These are phyloP conservation scores for Junonia oenone DNA, from an alignment of 2,888 invertebrate species.

Conservation along the genomic window DNA sequence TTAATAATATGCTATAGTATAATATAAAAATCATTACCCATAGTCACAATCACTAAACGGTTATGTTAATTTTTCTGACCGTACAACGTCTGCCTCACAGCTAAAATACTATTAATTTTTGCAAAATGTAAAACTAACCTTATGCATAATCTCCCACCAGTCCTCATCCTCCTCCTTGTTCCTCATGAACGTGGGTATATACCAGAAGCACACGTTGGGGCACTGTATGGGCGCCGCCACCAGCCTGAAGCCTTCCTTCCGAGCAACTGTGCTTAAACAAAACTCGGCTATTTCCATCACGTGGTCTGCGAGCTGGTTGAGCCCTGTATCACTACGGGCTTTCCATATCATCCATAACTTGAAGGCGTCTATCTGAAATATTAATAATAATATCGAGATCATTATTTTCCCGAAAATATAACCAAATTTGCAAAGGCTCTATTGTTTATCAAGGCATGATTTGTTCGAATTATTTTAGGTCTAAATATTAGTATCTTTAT, in stretches of 20 bases:
- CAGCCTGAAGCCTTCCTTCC: conserved; percentile 80
- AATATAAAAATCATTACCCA: too few species aligned
- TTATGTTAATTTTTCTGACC: too few species aligned
- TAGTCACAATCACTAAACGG: too few species aligned
- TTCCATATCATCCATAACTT: conserved; percentile 97
- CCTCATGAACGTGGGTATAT: conserved; percentile 81
- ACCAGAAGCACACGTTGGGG: conserved; percentile 96
- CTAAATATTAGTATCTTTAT: too few species aligned
- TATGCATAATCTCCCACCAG: conserved; percentile 78
- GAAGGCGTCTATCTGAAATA: conserved; percentile 86
- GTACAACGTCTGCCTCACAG: too few species aligned
- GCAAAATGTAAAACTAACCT: conserved; percentile 55
- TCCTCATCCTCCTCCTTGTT: conserved; percentile 50
- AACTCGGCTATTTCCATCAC: conserved; percentile 82
- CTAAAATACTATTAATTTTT: too few species aligned
- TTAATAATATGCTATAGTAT: too few species aligned
- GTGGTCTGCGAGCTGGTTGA: conserved; percentile 81
- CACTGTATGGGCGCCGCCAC: conserved; percentile 82
- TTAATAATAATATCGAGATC: not conserved
- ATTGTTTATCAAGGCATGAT: too few species aligned
- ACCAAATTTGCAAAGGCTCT: too few species aligned
- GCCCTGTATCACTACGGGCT: conserved; percentile 83
- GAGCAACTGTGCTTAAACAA: conserved; percentile 72
- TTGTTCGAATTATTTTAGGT: too few species aligned
- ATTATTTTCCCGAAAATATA: not conserved